Evolutionary conservation across 2,888 invertebrate genomes (phyloP).

Genomic region (Perdita meconis): DNA sequence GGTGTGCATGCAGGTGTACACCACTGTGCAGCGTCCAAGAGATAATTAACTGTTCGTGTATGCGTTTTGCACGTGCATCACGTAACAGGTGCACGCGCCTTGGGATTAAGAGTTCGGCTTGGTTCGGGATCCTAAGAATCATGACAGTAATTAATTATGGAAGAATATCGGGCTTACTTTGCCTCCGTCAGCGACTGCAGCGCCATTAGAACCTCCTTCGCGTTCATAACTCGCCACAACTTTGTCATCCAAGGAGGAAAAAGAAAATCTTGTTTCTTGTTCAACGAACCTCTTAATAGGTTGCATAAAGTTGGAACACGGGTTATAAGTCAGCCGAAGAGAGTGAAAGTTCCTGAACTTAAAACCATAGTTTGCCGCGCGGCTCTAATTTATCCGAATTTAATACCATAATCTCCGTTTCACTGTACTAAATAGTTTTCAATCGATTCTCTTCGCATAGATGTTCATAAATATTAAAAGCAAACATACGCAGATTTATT

Average conservation of each 20-base stretch:
- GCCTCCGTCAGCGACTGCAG: background rate
- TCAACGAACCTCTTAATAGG: background rate
- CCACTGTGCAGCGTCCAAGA: slow-evolving; percentile 43
- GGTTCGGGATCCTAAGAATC: slow-evolving; percentile 15
- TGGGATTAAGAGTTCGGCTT: slow-evolving; percentile 41
- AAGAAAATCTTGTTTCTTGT: background rate
- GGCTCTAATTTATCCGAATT: too few relatives aligned
- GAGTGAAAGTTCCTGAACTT: too few relatives aligned
- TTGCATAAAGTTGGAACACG: background rate
- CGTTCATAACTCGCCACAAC: background rate
- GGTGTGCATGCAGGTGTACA: slow-evolving; percentile 39
- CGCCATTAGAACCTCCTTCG: background rate
- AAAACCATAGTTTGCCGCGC: too few relatives aligned
- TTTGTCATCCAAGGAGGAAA: background rate
- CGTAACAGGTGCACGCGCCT: slow-evolving; percentile 33
- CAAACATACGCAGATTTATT: too few relatives aligned
- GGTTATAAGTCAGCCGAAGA: too few relatives aligned
- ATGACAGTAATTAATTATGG: slow-evolving; percentile 16
- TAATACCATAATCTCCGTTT: too few relatives aligned
- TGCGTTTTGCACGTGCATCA: slow-evolving; percentile 12
- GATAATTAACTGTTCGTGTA: slow-evolving; percentile 49
- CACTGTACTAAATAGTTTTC: too few relatives aligned
- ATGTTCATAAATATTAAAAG: too few relatives aligned
- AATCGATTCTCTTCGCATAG: too few relatives aligned
- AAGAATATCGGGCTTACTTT: slow-evolving; percentile 9